Base-by-base conservation (phyloP, 1,140 invertebrate species). In the Solenopsis fugax region DNA sequence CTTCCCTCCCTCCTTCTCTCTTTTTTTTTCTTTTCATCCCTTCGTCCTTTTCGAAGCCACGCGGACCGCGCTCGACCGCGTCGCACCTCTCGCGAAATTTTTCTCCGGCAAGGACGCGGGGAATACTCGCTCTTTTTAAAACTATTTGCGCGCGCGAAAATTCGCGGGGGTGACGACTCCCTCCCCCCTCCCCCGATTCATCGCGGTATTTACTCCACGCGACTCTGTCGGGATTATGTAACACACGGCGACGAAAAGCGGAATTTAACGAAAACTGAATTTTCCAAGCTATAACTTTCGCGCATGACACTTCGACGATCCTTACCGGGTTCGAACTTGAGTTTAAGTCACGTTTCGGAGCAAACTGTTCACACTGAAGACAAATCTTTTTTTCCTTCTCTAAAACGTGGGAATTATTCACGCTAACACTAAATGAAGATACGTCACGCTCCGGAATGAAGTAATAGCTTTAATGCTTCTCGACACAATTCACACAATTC, bases 131-230 rank as follows among this genome's bases (percentile, higher is more conserved):
- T 16, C 12, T 29, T 29, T 29, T 29, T 24, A 64, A 5, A 81
- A 81, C 34, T 69, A n/a, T 81, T 69, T 69, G 24, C 64, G 41
- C 77, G 65, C 48, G 77, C 34, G 45, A 78, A 48, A 50, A 48
- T 78, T 48, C 16, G 24, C n/a, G 12, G 29, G 29, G 29, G 29
- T 29, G 29, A 29, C 2, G 29, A 29, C 29, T 29, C 29, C 29
- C 29, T 29, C 29, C 29, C 29, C 29, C 1, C 29, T 29, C 2
- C 29, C 29, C 29, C 29, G 29, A 29, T 29, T 29, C 2, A 21
- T 21, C 4, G 10, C 6, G 21, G 9, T 41, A 45, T n/a, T 65
- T 24, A 24, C 7, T 65, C 62, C 4, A n/a, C 6, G 9, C 29
- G 13, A 34, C 16, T 6, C 41, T 16, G 16, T 16, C 54, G 58